Evolutionary conservation across 2,113 vertebrate species (phyloP).

Genomic region (Ailurus styani): DNA sequence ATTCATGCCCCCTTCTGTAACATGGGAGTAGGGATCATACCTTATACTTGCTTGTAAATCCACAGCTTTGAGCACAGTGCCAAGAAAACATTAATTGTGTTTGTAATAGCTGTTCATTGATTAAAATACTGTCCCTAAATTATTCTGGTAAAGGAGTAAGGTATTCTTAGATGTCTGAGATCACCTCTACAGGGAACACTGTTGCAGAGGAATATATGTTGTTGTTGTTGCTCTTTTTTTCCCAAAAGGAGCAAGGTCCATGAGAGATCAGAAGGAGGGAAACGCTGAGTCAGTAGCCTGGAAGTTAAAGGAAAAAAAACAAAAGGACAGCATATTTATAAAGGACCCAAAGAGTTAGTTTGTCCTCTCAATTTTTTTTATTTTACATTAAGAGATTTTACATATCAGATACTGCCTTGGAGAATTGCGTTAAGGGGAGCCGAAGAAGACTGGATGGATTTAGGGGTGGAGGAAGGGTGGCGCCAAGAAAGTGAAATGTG

Average conservation of each 20-base stretch:
- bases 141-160: neutral
- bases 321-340: neutral
- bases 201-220: neutral
- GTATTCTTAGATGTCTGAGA: neutral
- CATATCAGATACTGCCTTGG: neutral
- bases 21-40: neutral
- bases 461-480: neutral
- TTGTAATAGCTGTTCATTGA: neutral
- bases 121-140: neutral
- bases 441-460: neutral
- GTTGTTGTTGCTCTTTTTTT: neutral
- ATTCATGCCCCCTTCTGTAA: neutral
- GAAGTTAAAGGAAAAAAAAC: neutral
- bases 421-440: neutral
- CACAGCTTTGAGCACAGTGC: neutral
- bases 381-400: neutral
- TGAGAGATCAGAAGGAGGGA: neutral
- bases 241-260: neutral
- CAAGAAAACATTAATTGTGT: neutral
- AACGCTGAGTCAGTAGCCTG: neutral
- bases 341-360: neutral
- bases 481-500: neutral
- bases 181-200: neutral
- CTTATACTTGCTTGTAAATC: neutral
- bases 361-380: neutral